A percentile compares a stretch with the other conserved stretches of the same genome.
phyloP scores from a whole-genome alignment of 2,888 invertebrate genomes.

The Lucinisca nassula region DNA sequence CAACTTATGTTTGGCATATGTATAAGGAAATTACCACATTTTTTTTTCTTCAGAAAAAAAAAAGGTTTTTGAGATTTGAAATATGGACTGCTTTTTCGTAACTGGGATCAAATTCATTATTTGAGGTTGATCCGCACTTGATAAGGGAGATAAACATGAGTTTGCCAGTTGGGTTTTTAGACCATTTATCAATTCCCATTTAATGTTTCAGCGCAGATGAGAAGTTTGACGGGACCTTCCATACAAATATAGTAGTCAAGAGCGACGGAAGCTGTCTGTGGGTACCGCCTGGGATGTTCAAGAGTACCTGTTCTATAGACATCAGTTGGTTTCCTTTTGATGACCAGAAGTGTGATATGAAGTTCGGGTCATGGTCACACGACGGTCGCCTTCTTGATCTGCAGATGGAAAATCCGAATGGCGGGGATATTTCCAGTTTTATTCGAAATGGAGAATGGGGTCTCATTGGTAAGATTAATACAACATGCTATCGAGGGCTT shows the following conservation, averaged over 20 bases:
- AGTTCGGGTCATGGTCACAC: conserved; percentile 99
- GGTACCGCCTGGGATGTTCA: conserved; percentile 99
- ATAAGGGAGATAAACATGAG: too few species aligned
- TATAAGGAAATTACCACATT: too few species aligned
- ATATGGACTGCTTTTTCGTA: too few species aligned
- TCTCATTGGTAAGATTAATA: conserved; percentile 95
- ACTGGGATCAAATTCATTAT: too few species aligned
- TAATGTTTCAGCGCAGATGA: conserved; percentile 98
- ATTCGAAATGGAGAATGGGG: conserved; percentile 99
- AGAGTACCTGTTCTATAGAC: conserved; percentile 99
- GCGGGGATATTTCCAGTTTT: conserved; percentile 99
- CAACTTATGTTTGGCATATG: too few species aligned
- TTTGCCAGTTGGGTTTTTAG: too few species aligned
- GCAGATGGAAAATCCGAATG: conserved; percentile 96
- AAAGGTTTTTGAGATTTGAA: too few species aligned
- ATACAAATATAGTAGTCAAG: conserved; percentile 98
- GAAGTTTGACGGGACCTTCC: conserved; percentile 99
- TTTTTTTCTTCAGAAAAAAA: too few species aligned
- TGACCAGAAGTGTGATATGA: conserved; percentile 99
- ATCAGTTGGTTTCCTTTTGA: conserved; percentile 99
- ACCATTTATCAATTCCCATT: too few species aligned
- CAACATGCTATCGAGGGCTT: too few species aligned
- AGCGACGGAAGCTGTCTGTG: conserved; percentile 98
- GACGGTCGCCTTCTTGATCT: conserved; percentile 96
- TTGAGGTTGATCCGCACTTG: too few species aligned